These are phyloP conservation scores for Luperina nickerlii DNA, from an alignment of 2,888 invertebrate genomes.

Conservation along the genomic window DNA sequence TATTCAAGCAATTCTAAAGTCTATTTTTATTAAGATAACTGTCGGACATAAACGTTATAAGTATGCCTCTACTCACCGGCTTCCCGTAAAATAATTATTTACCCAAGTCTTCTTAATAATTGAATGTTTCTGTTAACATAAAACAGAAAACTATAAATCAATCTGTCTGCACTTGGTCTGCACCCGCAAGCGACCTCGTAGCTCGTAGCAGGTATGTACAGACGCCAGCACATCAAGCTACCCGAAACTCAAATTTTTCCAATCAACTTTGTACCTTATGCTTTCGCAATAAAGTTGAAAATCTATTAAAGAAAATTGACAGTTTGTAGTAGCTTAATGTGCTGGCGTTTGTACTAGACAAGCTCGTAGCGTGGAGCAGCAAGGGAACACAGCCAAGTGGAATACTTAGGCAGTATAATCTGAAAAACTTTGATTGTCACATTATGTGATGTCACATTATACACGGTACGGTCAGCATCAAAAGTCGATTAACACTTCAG, in stretches of 20 bases:
- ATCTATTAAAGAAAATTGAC: too few relatives aligned
- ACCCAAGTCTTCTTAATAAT: constrained; percentile 1
- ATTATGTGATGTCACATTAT: not conserved
- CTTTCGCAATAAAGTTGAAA: too few relatives aligned
- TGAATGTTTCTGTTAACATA: constrained; percentile 5
- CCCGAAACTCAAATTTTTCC: too few relatives aligned
- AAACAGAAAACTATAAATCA: constrained; percentile 18
- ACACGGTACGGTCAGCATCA: too few relatives aligned
- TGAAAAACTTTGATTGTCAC: constrained; percentile 3
- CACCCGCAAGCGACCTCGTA: constrained; percentile 7
- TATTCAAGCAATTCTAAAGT: not conserved
- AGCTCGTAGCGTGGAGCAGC: constrained; percentile 1
- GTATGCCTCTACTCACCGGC: not conserved
- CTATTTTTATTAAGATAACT: not conserved
- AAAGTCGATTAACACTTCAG: too few relatives aligned
- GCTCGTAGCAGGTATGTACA: not conserved
- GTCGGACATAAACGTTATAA: constrained; percentile 9
- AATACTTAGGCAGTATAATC: not conserved
- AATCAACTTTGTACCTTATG: too few relatives aligned
- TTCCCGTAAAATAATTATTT: constrained; percentile 28
- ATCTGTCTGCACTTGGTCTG: not conserved
- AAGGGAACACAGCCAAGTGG: not conserved
- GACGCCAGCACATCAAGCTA: too few relatives aligned
- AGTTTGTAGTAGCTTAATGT: too few relatives aligned
- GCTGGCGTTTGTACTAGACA: not conserved